phyloP scores from a whole-genome alignment of 1,140 invertebrate species.

The Zophobas atratus region DNA sequence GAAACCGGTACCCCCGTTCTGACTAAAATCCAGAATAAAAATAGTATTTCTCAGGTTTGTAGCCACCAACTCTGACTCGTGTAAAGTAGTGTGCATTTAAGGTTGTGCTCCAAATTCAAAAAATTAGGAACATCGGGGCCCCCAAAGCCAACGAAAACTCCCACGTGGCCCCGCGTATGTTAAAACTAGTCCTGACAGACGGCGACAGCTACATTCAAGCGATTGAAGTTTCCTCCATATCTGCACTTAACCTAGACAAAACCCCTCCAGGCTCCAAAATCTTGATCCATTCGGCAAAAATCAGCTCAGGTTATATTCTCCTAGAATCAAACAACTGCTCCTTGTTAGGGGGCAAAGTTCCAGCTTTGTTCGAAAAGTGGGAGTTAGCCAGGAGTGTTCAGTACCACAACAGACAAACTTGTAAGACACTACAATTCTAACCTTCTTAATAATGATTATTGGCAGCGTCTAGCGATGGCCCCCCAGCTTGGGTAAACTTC shows the following conservation, averaged over 20 bases:
- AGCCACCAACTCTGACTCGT: no score
- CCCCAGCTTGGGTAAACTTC: slow-evolving; percentile 86
- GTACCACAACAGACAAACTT: slow-evolving; percentile 75
- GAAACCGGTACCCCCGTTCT: slow-evolving; percentile 79
- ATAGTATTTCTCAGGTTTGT: slow-evolving; percentile 69
- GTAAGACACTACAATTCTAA: slow-evolving; percentile 41
- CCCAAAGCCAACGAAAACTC: slow-evolving; percentile 94
- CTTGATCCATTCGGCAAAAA: slow-evolving; percentile 70
- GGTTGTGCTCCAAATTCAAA: slow-evolving; percentile 89
- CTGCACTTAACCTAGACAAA: slow-evolving; percentile 76
- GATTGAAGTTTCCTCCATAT: slow-evolving; percentile 80
- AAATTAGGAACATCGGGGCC: slow-evolving; percentile 88
- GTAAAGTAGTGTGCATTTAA: slow-evolving; percentile 72
- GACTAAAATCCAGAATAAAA: slow-evolving; percentile 73
- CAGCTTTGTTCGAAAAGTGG: slow-evolving; percentile 91
- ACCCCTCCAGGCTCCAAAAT: slow-evolving; percentile 86
- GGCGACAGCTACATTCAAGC: slow-evolving; percentile 85
- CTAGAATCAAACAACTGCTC: slow-evolving; percentile 77
- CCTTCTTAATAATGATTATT: not conserved
- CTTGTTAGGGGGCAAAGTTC: slow-evolving; percentile 86
- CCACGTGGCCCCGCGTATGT: slow-evolving; percentile 82
- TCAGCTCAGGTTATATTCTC: slow-evolving; percentile 79
- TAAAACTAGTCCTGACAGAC: slow-evolving; percentile 89
- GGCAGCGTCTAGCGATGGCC: slow-evolving; percentile 61
- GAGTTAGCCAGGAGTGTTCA: slow-evolving; percentile 86